Evolutionary conservation across 1,140 invertebrate genomes (phyloP), one percentile per base, ranked within the genome.

Genomic region (Brachionus paranguensis): DNA sequence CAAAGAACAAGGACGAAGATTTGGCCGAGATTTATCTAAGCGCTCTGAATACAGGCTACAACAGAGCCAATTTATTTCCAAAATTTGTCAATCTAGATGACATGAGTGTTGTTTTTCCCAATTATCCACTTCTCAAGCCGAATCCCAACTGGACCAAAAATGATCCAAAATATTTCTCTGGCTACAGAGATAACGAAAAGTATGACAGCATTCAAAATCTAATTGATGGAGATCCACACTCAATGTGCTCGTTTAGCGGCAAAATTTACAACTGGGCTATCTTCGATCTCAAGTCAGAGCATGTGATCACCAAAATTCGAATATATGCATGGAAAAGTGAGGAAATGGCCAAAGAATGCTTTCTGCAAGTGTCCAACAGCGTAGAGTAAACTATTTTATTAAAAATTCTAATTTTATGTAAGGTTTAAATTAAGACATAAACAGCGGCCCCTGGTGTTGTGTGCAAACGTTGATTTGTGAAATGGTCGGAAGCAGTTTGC

Each of bases 321-420:
- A 84, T 88, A 17, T 86, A 86, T 85, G 87, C 87, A 47, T 88
- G 88, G 88, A 88, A 84, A 47, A 87, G 85, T 85, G 85, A 85
- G 45, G 85, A 87, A 78, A 87, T 87, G 87, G 53, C 86, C 17
- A 86, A 86, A 84, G 85, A 78, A 64, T 87, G 87, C 79, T 85
- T 86, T 83, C 60, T 87, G 10, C 86, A 87, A 76, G 85, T 78
- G 81, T 86, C 85, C 20, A 55, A 85, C n/a, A 84, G 50, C 24
- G 24, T 86, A 7, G 33, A 86, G 87, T 87, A 86, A 86, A 85
- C 0, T 20, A 29, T 60, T 68, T 45, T 41, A 64, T 47, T 29
- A 45, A 79, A 29, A 55, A 53, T 14, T n/a, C 50, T 24, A 64
- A 53, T 83, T 78, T 20, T 83, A 87, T 86, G 65, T 47, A 24